A percentile compares a stretch with the other conserved stretches of the same genome.
Evolutionary conservation across 2,888 invertebrate species (phyloP).

Genomic region (Lepidochrysops patricia): DNA sequence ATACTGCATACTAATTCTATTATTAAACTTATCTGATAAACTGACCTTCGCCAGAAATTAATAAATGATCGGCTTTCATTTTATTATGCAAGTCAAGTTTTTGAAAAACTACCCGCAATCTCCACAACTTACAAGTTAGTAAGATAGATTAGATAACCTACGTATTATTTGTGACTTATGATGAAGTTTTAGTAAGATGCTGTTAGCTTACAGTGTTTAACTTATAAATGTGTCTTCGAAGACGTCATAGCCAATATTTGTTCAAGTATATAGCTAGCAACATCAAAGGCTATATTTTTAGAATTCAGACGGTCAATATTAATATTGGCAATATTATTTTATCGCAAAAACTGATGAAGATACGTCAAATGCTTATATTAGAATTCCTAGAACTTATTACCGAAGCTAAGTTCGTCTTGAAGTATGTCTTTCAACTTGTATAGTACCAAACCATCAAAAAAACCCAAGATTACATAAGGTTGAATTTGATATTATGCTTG

Average conservation of each 20-base stretch:
- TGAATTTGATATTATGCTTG: too few species aligned
- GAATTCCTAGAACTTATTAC: neutral
- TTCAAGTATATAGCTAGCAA: neutral
- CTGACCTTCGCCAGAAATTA: neutral
- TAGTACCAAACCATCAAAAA: too few species aligned
- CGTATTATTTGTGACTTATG: too few species aligned
- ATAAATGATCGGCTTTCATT: too few species aligned
- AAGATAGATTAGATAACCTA: too few species aligned
- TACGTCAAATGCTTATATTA: neutral
- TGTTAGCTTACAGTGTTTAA: conserved; percentile 12
- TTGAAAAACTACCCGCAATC: too few species aligned
- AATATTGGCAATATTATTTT: neutral
- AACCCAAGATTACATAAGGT: too few species aligned
- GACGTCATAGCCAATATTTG: conserved; percentile 17
- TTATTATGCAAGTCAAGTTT: too few species aligned
- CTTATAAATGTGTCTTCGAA: conserved; percentile 8
- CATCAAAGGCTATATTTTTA: neutral
- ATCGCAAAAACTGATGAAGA: neutral
- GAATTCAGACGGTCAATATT: conserved; percentile 9
- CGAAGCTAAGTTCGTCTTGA: too few species aligned
- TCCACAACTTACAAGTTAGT: too few species aligned
- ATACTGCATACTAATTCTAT: conserved; percentile 16
- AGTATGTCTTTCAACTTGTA: too few species aligned
- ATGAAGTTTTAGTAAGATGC: too few species aligned
- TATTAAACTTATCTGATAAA: neutral